Conservation (phyloP, 2,113 vertebrate species). For the Ochotona curzoniae region DNA sequence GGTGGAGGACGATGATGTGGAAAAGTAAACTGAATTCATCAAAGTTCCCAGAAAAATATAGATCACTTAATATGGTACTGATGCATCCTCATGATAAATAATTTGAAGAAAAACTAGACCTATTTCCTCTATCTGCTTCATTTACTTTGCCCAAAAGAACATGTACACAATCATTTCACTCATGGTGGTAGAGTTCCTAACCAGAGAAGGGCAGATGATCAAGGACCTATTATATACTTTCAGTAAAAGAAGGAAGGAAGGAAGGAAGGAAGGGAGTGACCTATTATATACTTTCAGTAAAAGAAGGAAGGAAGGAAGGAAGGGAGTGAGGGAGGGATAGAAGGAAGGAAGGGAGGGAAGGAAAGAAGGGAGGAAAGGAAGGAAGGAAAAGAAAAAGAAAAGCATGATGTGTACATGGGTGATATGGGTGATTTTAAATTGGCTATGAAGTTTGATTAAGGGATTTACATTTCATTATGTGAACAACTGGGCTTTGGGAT, state of each 20-base stretch:
- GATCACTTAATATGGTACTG: neutral
- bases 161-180: neutral
- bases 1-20: too few species aligned
- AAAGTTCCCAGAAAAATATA: neutral
- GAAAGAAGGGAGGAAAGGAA: too few species aligned
- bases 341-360: too few species aligned
- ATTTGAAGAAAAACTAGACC: neutral
- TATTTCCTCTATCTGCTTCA: neutral
- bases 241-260: neutral
- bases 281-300: neutral
- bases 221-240: neutral
- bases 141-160: neutral
- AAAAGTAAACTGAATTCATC: neutral
- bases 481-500: constrained; percentile 66
- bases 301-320: too few species aligned
- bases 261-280: too few species aligned
- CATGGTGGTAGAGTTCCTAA: neutral
- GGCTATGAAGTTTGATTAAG: constrained; percentile 60
- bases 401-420: too few species aligned
- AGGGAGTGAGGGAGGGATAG: too few species aligned
- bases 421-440: constrained; percentile 60
- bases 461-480: constrained; percentile 69
- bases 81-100: neutral
- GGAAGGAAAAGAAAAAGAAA: too few species aligned
- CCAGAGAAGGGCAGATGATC: neutral